A percentile compares a stretch with the other conserved stretches of the same genome.
Evolutionary conservation across 2,113 vertebrate genomes (phyloP).

Genomic region (Vireo altiloquus): DNA sequence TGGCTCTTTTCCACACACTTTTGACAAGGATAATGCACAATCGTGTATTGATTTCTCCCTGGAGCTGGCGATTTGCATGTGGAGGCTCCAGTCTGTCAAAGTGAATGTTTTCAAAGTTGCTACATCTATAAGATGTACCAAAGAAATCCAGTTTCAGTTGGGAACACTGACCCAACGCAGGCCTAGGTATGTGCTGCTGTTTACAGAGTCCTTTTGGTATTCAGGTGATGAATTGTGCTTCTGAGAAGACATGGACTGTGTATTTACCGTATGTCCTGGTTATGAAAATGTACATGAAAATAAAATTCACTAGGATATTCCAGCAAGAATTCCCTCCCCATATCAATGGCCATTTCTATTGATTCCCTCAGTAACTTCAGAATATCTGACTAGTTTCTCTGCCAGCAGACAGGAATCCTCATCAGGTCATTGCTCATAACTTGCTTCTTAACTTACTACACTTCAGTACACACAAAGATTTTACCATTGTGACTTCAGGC

Average conservation of each 20-base stretch:
- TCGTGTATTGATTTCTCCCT: neutral
- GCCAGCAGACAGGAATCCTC: neutral
- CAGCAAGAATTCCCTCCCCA: neutral
- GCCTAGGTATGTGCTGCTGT: neutral
- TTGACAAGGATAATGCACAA: neutral
- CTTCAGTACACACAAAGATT: neutral
- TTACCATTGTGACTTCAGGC: neutral
- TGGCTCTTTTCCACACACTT: neutral
- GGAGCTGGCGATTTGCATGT: fast-evolving
- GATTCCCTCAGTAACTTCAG: neutral
- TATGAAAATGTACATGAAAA: neutral
- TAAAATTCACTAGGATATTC: neutral
- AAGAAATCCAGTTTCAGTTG: neutral
- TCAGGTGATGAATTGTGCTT: fast-evolving
- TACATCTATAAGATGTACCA: neutral
- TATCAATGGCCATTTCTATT: neutral
- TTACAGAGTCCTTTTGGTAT: neutral
- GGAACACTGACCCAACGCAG: neutral
- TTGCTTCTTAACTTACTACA: neutral
- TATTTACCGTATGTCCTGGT: neutral
- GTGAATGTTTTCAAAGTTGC: neutral
- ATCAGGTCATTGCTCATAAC: neutral
- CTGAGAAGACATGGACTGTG: neutral
- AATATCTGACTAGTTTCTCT: neutral
- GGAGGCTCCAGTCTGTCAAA: neutral